A percentile compares a stretch with the other conserved stretches of the same genome.
Evolutionary conservation across 2,797 vertebrate species (phyloP).

Genomic region (Pempheris klunzingeri): DNA sequence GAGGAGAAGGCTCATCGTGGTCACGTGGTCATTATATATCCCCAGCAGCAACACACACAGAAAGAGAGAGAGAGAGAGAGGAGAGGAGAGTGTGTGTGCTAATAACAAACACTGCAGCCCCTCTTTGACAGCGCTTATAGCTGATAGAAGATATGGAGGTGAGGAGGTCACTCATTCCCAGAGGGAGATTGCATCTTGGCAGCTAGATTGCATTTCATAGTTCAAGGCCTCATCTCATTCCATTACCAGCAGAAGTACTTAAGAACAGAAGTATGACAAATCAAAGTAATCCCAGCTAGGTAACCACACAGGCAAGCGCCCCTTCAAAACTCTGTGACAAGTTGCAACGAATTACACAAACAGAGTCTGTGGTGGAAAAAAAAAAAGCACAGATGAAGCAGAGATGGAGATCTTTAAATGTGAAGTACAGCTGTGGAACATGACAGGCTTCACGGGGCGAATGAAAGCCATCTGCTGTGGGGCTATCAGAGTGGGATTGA

Average conservation of each 20-base stretch:
- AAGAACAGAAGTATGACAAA: slow-evolving; percentile 46
- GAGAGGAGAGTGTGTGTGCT: slow-evolving; percentile 5
- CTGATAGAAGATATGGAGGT: slow-evolving; percentile 58
- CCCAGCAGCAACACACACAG: slow-evolving; percentile 27
- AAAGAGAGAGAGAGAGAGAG: slow-evolving; percentile 29
- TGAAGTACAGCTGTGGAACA: slow-evolving; percentile 25
- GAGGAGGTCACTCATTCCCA: slow-evolving; percentile 69
- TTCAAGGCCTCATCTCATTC: slow-evolving; percentile 59
- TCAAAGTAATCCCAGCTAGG: slow-evolving; percentile 46
- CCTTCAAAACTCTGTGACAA: slow-evolving; percentile 37
- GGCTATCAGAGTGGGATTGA: slow-evolving; percentile 51
- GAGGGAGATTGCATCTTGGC: slow-evolving; percentile 52
- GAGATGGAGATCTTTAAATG: slow-evolving; percentile 42
- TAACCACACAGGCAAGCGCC: slow-evolving; percentile 23
- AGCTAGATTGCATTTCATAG: slow-evolving; percentile 66
- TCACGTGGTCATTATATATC: slow-evolving; percentile 57
- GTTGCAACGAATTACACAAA: slow-evolving; percentile 19
- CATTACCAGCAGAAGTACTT: slow-evolving; percentile 22
- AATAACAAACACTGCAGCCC: slow-evolving; percentile 51
- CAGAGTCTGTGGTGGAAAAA: background rate
- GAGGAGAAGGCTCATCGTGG: slow-evolving; percentile 9
- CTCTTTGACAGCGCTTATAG: slow-evolving; percentile 57
- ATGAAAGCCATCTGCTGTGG: slow-evolving; percentile 53
- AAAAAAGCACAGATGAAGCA: background rate
- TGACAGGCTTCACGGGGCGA: slow-evolving; percentile 55